Percentiles rank a stretch among this genome's conserved stretches.
These are phyloP conservation scores for Scotopteryx bipunctaria DNA, from an alignment of 2,888 invertebrate genomes.

Conservation along the genomic window DNA sequence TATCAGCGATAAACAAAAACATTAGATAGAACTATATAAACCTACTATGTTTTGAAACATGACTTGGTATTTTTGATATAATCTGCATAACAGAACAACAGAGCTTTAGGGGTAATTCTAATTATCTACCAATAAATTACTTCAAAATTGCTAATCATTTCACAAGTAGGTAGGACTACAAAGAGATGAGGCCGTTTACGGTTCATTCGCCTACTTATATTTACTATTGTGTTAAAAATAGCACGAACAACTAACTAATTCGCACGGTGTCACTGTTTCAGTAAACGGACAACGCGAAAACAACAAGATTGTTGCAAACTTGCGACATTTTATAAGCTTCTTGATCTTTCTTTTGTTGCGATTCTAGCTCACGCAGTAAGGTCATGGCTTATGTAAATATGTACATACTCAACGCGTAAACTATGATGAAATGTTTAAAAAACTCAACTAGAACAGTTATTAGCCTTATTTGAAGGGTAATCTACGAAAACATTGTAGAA, in stretches of 20 bases:
- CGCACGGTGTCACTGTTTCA: slow-evolving; percentile 11
- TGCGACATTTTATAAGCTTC: slow-evolving; percentile 48
- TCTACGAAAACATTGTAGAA: slow-evolving; percentile 24
- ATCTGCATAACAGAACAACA: background rate
- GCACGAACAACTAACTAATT: slow-evolving; percentile 6
- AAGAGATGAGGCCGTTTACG: slow-evolving; percentile 9
- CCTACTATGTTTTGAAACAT: background rate
- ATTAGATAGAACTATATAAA: background rate
- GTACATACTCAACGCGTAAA: slow-evolving; percentile 16
- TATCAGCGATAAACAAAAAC: background rate
- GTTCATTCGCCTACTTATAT: slow-evolving; percentile 51
- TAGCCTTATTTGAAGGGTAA: slow-evolving; percentile 3
- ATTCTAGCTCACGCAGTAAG: slow-evolving; percentile 45
- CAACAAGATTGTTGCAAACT: slow-evolving; percentile 45
- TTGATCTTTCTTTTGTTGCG: slow-evolving; percentile 59
- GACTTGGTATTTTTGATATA: slow-evolving; percentile 3
- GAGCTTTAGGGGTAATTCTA: background rate
- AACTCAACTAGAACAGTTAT: background rate
- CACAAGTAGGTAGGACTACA: background rate
- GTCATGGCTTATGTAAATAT: slow-evolving; percentile 59
- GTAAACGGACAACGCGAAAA: slow-evolving; percentile 35
- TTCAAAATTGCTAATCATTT: background rate
- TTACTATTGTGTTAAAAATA: slow-evolving; percentile 19
- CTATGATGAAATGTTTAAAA: slow-evolving; percentile 11
- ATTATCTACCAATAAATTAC: no score